Evolutionary conservation across 2,797 vertebrate genomes (phyloP), one percentile per base, ranked within the genome.

Genomic region (Sternotherus odoratus): DNA sequence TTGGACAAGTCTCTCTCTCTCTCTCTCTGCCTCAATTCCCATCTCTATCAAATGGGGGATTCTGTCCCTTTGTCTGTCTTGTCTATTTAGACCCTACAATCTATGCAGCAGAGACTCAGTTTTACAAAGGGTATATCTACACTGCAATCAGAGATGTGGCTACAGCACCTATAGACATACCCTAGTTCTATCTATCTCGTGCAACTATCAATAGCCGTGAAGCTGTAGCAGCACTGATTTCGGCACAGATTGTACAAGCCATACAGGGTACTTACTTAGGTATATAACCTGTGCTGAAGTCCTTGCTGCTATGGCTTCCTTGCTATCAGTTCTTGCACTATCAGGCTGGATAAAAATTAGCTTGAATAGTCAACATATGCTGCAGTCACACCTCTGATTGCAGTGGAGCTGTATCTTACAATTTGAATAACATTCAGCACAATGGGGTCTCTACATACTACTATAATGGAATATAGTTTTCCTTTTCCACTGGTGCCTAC

Each of bases 41-140:
- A 30, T 12, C 2, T 0, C n/a, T 0, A 74, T 16, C 82, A 30
- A 24, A 66, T 28, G 24, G 24, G 8, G 0, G 3, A 3, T 11
- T n/a, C 1, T 0, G 5, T 16, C 3, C 60, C 7, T 4, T 8
- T 5, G 51, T 24, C 15, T 5, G 3, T 33, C 57, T 28, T 48
- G 26, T 1, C 8, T 69, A 26, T 74, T 43, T 48, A 2, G 48
- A 7, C 16, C 15, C 23, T 74, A 74, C 39, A 74, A 6, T 46
- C 12, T 74, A 26, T 46, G 43, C 24, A 74, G 8, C 10, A 57
- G 21, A 53, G 72, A 66, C 0, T 0, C 8, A 77, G 85, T 43
- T n/a, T 28, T 8, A 0, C 9, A n/a, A n/a, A 63, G 33, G 33
- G 17, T n/a, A 19, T 21, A 33, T n/a, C 33, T 63, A 66, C n/a